Evolutionary conservation across 2,888 invertebrate species (phyloP).

Genomic region (Pollenia labialis): DNA sequence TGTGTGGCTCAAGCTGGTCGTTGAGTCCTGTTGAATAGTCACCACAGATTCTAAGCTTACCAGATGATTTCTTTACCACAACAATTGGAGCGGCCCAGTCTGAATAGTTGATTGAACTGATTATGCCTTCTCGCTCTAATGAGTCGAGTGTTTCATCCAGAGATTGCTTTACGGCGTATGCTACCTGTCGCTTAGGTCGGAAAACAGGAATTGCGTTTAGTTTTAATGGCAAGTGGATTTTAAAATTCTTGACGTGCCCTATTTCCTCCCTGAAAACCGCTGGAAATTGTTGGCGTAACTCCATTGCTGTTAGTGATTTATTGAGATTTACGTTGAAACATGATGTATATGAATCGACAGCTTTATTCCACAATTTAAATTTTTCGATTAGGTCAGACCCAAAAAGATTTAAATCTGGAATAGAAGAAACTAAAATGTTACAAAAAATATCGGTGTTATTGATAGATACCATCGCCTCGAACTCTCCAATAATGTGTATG

Average conservation of each 20-base stretch:
- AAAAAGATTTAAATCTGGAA: slow-evolving; percentile 15
- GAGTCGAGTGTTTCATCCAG: slow-evolving; percentile 63
- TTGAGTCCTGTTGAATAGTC: slow-evolving; percentile 75
- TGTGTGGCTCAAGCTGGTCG: slow-evolving; percentile 61
- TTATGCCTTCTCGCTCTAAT: slow-evolving; percentile 63
- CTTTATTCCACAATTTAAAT: slow-evolving; percentile 7
- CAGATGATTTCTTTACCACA: slow-evolving; percentile 67
- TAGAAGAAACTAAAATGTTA: slow-evolving; percentile 27
- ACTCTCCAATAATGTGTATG: background rate
- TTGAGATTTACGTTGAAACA: slow-evolving; percentile 8
- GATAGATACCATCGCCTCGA: background rate
- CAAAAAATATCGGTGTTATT: slow-evolving; percentile 1
- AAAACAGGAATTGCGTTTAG: slow-evolving; percentile 57
- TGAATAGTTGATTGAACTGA: slow-evolving; percentile 69
- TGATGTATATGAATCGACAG: background rate
- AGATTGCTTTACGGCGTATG: slow-evolving; percentile 66
- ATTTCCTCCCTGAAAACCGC: slow-evolving; percentile 21
- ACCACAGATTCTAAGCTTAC: slow-evolving; percentile 72
- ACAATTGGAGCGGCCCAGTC: slow-evolving; percentile 74
- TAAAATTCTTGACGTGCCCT: slow-evolving; percentile 18
- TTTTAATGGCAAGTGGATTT: slow-evolving; percentile 49
- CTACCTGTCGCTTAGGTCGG: slow-evolving; percentile 68
- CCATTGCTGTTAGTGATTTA: no score
- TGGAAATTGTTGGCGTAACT: slow-evolving; percentile 1
- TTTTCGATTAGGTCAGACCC: background rate